Evolutionary conservation across 92 coral and sea anemone genomes (phyloP).

Genomic region (Porites divaricata): DNA sequence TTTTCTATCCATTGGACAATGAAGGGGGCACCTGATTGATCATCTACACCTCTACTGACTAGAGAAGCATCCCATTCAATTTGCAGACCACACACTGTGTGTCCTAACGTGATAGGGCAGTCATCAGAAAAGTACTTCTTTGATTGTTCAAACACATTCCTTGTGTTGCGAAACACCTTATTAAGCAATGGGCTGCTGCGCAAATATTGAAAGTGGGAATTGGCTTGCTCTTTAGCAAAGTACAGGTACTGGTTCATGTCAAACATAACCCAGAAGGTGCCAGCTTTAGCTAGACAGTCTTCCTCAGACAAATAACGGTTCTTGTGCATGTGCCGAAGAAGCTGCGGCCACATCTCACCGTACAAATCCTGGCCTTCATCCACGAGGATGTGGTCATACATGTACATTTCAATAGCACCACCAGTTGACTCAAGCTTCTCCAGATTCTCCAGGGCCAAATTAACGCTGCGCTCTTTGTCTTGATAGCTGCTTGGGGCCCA

Average conservation of each 20-base stretch:
- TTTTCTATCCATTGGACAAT: background rate
- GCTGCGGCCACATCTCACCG: slow-evolving; percentile 43
- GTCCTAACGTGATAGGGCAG: background rate
- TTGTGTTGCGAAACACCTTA: too few species aligned
- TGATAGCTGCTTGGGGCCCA: too few species aligned
- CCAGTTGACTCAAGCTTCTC: too few species aligned
- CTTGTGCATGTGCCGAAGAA: slow-evolving; percentile 23
- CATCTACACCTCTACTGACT: background rate
- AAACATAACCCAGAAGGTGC: slow-evolving; percentile 59
- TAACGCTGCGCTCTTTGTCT: background rate
- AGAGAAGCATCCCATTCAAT: slow-evolving; percentile 38
- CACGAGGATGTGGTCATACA: slow-evolving; percentile 55
- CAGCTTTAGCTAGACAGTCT: background rate
- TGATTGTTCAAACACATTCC: too few species aligned
- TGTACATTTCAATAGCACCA: background rate
- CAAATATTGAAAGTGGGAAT: background rate
- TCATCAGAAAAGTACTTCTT: background rate
- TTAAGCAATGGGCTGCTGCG: background rate
- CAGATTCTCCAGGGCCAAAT: background rate
- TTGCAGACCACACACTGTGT: slow-evolving; percentile 27
- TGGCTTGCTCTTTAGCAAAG: background rate
- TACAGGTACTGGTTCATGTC: slow-evolving; percentile 56
- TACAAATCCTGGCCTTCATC: slow-evolving; percentile 64
- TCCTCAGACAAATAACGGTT: background rate
- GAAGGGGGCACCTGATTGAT: background rate